A percentile compares a stretch with the other conserved stretches of the same genome.
These are phyloP conservation scores for Poeciliopsis prolifica DNA, from an alignment of 2,113 vertebrate genomes.

Conservation along the genomic window DNA sequence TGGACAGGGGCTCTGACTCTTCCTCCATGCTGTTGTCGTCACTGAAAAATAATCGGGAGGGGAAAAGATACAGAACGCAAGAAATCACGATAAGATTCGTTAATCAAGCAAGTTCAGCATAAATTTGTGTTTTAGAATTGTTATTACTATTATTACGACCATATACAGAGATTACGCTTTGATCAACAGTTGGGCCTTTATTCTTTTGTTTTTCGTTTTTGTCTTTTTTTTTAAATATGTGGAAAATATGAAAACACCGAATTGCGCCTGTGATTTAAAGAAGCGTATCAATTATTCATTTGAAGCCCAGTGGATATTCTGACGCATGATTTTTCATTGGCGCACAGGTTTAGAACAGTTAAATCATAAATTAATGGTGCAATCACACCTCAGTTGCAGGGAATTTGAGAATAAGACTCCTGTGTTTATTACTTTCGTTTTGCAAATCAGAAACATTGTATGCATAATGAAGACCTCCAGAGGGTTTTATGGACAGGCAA, in stretches of 20 bases:
- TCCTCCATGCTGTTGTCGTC: constrained; percentile 86
- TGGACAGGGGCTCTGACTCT: constrained; percentile 91
- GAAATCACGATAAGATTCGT: constrained; percentile 11
- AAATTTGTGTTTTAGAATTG: background rate
- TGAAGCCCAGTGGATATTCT: constrained; percentile 50
- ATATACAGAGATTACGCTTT: background rate
- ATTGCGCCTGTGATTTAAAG: constrained; percentile 38
- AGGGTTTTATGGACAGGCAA: constrained; percentile 1
- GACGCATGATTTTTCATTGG: constrained; percentile 38
- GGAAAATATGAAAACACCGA: constrained; percentile 2
- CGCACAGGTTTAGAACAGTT: constrained; percentile 10
- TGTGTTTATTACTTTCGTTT: constrained; percentile 3
- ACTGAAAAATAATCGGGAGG: constrained; percentile 53
- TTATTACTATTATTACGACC: background rate
- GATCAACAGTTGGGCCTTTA: background rate
- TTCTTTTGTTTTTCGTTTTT: constrained; percentile 28
- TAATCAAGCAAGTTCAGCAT: background rate
- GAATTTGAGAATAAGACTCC: constrained; percentile 22
- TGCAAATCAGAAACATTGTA: constrained; percentile 29
- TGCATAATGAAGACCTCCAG: constrained; percentile 29
- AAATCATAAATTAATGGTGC: background rate
- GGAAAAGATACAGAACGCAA: background rate
- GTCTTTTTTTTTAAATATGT: constrained; percentile 24
- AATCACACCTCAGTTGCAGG: constrained; percentile 27
- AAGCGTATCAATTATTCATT: constrained; percentile 62